phyloP scores from a whole-genome alignment of 2,797 vertebrate genomes.

The Streptopelia turtur region DNA sequence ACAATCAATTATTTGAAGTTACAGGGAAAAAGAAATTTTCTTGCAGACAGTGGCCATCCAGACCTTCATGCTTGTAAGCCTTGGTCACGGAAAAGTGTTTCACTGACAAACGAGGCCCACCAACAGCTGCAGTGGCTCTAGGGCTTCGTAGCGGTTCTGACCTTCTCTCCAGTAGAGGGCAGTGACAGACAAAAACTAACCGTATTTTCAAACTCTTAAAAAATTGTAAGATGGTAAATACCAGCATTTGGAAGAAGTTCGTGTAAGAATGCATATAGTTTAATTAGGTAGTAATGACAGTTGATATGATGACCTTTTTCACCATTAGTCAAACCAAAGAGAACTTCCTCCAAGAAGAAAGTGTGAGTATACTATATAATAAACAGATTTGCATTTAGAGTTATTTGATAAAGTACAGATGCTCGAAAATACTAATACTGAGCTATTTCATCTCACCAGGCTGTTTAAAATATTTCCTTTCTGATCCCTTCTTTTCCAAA shows the following conservation, averaged over 20 bases:
- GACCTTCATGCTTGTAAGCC: background rate
- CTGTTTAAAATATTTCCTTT: background rate
- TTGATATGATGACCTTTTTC: background rate
- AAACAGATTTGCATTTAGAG: background rate
- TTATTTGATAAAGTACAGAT: background rate
- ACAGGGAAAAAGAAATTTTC: background rate
- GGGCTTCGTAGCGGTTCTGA: background rate
- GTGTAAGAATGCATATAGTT: background rate
- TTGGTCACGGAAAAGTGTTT: accelerated
- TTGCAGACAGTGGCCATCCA: no score
- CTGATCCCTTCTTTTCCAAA: background rate
- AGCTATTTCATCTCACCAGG: background rate
- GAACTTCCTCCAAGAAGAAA: background rate
- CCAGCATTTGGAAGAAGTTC: background rate
- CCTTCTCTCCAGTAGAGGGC: slow-evolving; percentile 62
- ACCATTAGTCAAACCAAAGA: background rate
- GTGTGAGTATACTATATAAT: background rate
- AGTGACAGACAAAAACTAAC: slow-evolving; percentile 43
- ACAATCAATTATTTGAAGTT: background rate
- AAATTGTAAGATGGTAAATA: background rate
- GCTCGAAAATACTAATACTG: background rate
- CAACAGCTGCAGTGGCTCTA: accelerated
- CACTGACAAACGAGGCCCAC: accelerated
- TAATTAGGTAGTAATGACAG: background rate
- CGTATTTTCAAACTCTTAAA: background rate